A percentile compares a stretch with the other conserved stretches of the same genome.
Evolutionary conservation across 2,888 invertebrate species (phyloP).

Genomic region (Axea sp.): DNA sequence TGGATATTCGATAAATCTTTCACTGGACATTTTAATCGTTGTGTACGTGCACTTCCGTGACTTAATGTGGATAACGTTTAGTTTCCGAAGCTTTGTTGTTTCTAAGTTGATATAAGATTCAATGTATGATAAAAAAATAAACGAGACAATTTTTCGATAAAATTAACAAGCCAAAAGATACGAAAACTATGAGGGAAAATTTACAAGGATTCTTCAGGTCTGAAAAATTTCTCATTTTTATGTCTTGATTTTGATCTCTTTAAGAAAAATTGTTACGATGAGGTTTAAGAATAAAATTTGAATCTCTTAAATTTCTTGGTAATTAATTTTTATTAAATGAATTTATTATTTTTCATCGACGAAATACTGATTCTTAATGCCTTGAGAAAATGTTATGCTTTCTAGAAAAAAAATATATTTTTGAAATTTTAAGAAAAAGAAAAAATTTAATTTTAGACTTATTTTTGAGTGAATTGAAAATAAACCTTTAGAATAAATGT

Average conservation of each 20-base stretch:
- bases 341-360: background rate
- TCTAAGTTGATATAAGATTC: slow-evolving; percentile 39
- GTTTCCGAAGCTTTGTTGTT: slow-evolving; percentile 37
- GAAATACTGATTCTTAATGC: background rate
- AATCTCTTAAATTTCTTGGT: too few relatives aligned
- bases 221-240: too few relatives aligned
- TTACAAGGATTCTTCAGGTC: too few relatives aligned
- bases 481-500: slow-evolving; percentile 28
- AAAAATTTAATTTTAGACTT: slow-evolving; percentile 1
- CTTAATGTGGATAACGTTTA: slow-evolving; percentile 65
- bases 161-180: too few relatives aligned
- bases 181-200: too few relatives aligned
- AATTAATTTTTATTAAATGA: too few relatives aligned
- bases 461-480: slow-evolving; percentile 26
- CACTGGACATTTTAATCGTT: slow-evolving; percentile 69
- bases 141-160: background rate
- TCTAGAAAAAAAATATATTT: background rate
- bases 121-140: slow-evolving; percentile 39
- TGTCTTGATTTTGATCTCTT: too few relatives aligned
- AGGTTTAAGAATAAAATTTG: too few relatives aligned
- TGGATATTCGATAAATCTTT: slow-evolving; percentile 48
- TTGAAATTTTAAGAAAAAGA: background rate
- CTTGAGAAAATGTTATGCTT: background rate
- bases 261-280: too few relatives aligned
- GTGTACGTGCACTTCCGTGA: slow-evolving; percentile 60